A percentile compares a stretch with the other conserved stretches of the same genome.
phyloP scores from a whole-genome alignment of 2,888 invertebrate species.

The Tetragonisca angustula region DNA sequence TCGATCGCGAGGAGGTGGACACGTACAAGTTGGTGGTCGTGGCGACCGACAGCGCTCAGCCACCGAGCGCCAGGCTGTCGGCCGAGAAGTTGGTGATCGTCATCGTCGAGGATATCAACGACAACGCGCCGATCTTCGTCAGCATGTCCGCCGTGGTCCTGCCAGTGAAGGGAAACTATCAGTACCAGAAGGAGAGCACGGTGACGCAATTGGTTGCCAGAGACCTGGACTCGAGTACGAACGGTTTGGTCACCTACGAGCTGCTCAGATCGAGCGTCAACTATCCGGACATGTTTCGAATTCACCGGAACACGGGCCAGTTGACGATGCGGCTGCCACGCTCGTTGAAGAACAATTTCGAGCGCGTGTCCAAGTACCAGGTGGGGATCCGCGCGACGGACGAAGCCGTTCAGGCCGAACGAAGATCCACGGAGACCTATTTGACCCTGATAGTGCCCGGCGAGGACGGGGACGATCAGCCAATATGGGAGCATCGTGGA shows the following conservation, averaged over 20 bases:
- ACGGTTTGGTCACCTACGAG: constrained; percentile 96
- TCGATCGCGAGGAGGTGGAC: constrained; percentile 95
- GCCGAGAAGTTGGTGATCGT: constrained; percentile 96
- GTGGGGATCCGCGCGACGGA: constrained; percentile 95
- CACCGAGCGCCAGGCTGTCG: constrained; percentile 89
- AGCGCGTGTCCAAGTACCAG: constrained; percentile 89
- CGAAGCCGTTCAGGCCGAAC: constrained; percentile 95
- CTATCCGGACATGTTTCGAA: constrained; percentile 88
- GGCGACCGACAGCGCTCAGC: constrained; percentile 95
- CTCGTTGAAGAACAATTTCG: constrained; percentile 86
- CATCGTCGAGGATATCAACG: constrained; percentile 96
- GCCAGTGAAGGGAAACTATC: constrained; percentile 71
- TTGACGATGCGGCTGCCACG: constrained; percentile 76
- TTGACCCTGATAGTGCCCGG: constrained; percentile 92
- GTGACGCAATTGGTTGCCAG: constrained; percentile 92
- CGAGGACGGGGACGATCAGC: constrained; percentile 84
- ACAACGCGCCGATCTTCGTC: constrained; percentile 95
- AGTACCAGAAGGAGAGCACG: constrained; percentile 86
- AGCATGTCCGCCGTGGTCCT: constrained; percentile 95
- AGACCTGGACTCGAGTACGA: constrained; percentile 95
- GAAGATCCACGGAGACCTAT: constrained; percentile 94
- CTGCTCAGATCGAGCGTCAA: constrained; percentile 87
- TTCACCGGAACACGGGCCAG: constrained; percentile 92
- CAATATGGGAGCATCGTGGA: constrained; percentile 83
- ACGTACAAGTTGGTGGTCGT: constrained; percentile 95